Conservation (phyloP, 2,888 invertebrate species). For the Eristalis tenax region DNA sequence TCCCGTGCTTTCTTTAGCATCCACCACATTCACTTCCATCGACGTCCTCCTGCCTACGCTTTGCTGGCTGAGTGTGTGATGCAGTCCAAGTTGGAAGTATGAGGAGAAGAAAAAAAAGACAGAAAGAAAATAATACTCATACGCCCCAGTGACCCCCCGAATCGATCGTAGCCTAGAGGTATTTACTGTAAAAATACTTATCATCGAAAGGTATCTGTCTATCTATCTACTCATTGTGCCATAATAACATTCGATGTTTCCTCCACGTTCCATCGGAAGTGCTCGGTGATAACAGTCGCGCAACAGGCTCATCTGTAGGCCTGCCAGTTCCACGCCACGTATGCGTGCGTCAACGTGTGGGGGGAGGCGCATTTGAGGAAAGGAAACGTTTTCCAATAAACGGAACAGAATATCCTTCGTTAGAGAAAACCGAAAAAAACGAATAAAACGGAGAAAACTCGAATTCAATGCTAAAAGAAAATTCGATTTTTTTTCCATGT, state of each 20-base stretch:
- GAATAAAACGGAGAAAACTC: background rate
- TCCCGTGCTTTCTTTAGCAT: background rate
- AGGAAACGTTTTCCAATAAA: slow-evolving; percentile 19
- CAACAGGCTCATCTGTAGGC: slow-evolving; percentile 43
- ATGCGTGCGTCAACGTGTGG: background rate
- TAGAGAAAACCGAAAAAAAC: background rate
- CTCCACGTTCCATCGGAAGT: slow-evolving; percentile 32
- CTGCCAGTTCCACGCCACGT: background rate
- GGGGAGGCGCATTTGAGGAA: background rate
- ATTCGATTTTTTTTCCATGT: slow-evolving; percentile 16
- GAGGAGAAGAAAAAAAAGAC: background rate
- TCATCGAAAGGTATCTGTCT: slow-evolving; percentile 22
- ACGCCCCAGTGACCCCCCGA: slow-evolving; percentile 25
- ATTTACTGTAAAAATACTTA: slow-evolving; percentile 25
- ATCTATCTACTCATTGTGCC: slow-evolving; percentile 39
- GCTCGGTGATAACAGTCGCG: slow-evolving; percentile 7
- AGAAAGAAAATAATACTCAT: slow-evolving; percentile 1
- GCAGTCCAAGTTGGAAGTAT: background rate
- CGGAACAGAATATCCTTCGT: slow-evolving; percentile 15
- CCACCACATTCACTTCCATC: background rate
- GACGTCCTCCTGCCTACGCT: background rate
- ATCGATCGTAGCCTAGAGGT: slow-evolving; percentile 10
- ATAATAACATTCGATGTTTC: slow-evolving; percentile 46
- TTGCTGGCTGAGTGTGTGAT: background rate
- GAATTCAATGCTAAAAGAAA: slow-evolving; percentile 18